phyloP scores from a whole-genome alignment of 2,113 vertebrate genomes.

The Oenanthe melanoleuca region DNA sequence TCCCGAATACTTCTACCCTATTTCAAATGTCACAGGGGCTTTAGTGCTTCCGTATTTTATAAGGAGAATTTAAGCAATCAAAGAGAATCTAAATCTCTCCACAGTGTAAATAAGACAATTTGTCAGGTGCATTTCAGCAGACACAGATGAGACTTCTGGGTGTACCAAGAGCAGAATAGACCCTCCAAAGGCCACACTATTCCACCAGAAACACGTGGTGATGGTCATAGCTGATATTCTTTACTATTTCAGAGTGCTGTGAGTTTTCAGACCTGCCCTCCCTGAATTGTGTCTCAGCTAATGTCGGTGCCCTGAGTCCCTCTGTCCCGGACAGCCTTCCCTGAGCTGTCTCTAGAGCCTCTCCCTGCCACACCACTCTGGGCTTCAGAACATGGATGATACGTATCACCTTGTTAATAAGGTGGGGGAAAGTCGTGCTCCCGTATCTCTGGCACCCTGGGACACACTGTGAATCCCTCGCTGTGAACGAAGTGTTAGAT shows the following conservation, averaged over 20 bases:
- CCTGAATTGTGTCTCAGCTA: background rate
- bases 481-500: background rate
- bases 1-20: background rate
- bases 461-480: background rate
- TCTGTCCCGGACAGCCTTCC: background rate
- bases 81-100: slow-evolving; percentile 25
- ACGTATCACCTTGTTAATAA: background rate
- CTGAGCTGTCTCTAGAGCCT: background rate
- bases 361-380: background rate
- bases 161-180: background rate
- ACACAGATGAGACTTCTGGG: background rate
- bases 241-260: background rate
- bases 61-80: background rate
- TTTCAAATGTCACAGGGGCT: background rate
- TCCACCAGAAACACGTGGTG: background rate
- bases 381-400: background rate
- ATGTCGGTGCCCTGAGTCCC: background rate
- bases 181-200: background rate
- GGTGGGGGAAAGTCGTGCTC: background rate
- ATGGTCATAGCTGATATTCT: background rate
- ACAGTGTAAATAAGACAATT: background rate
- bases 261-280: background rate
- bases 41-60: slow-evolving; percentile 36
- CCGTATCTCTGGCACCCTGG: background rate
- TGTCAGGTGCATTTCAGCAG: background rate